Evolutionary conservation across 2,113 vertebrate genomes (phyloP).

Genomic region (Maccullochella peelii): DNA sequence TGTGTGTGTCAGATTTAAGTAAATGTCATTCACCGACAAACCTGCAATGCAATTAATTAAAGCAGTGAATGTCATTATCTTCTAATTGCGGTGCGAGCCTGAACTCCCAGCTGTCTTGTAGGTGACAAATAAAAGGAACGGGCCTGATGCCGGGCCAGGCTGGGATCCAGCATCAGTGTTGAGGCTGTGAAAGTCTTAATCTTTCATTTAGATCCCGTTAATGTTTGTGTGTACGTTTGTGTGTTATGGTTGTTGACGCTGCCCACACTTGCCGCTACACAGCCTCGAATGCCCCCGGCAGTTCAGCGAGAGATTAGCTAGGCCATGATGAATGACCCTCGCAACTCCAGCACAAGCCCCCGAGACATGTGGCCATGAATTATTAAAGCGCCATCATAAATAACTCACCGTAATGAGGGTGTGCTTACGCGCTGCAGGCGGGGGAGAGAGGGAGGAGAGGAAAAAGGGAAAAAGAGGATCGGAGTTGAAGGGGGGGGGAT

Average conservation of each 20-base stretch:
- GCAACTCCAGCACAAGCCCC: conserved; percentile 51
- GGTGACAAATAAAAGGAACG: conserved; percentile 23
- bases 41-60: conserved; percentile 37
- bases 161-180: not conserved
- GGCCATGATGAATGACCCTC: conserved; percentile 72
- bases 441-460: not conserved
- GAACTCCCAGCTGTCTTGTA: conserved; percentile 21
- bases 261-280: conserved; percentile 38
- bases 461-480: not conserved
- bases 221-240: conserved; percentile 41
- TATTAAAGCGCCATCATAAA: conserved; percentile 75
- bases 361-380: conserved; percentile 64
- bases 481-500: conserved; percentile 17
- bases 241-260: conserved; percentile 37
- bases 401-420: conserved; percentile 71
- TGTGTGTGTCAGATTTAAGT: conserved; percentile 19
- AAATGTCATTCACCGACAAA: not conserved
- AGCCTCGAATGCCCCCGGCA: conserved; percentile 39
- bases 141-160: not conserved
- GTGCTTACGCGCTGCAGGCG: conserved; percentile 49
- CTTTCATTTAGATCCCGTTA: conserved; percentile 62
- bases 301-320: conserved; percentile 59
- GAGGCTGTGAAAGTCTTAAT: conserved; percentile 28
- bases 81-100: not conserved
- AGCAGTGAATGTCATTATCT: conserved; percentile 18